Evolutionary conservation across 2,888 invertebrate species (phyloP).

Genomic region (Adelphocoris suturalis): DNA sequence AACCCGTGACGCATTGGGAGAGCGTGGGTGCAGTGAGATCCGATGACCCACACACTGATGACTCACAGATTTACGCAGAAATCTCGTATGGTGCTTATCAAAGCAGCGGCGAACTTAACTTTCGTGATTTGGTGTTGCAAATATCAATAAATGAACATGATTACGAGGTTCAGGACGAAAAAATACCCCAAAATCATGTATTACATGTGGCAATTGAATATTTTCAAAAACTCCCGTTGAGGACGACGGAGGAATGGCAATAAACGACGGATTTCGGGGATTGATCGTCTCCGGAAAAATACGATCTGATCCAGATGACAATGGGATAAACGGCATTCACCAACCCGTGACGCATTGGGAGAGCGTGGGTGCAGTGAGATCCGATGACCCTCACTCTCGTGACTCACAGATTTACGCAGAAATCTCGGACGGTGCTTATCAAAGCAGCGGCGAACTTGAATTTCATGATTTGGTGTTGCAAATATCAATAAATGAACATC

Average conservation of each 20-base stretch:
- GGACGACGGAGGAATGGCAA: conserved; percentile 4
- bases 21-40: not conserved
- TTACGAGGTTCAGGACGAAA: no score
- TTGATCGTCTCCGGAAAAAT: not conserved
- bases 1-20: not conserved
- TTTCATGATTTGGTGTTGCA: no score
- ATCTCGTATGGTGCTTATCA: not conserved
- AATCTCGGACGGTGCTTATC: not conserved
- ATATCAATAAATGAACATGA: no score
- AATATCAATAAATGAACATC: no score
- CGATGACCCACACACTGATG: not conserved
- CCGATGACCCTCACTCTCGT: not conserved
- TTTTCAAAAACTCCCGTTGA: not conserved
- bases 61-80: not conserved
- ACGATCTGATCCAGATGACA: not conserved
- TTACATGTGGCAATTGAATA: no score
- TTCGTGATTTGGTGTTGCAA: no score
- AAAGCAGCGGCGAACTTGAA: conserved; percentile 6
- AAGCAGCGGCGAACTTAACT: conserved; percentile 6
- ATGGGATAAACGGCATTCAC: not conserved
- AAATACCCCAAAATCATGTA: no score
- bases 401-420: not conserved
- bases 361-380: not conserved
- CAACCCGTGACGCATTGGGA: not conserved
- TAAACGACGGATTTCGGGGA: not conserved